Base-by-base conservation (phyloP, 1,140 invertebrate species). In the Coelopa frigida region DNA sequence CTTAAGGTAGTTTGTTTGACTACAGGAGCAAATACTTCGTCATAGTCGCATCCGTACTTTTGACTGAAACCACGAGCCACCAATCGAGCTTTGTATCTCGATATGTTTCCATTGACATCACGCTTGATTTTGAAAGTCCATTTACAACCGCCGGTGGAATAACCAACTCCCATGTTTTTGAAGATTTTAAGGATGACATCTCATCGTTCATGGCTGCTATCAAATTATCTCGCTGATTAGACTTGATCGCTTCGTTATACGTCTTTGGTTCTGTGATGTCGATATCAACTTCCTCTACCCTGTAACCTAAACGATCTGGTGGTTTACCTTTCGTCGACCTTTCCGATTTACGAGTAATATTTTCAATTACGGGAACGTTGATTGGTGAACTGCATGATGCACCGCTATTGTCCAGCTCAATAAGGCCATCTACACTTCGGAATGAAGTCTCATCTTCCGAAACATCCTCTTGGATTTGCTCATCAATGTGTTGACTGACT, bases 11-110 rank as follows among this genome's bases (percentile, higher is more conserved):
- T 41, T 14, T 41, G 22, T 38, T 51, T 17, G 5, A 53, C 49
- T 1, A 59, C 53, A 31, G 50, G 58, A 10, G 51, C 45, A 42
- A 57, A 57, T 14, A 32, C 24, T 45, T 68, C 48, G 33, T 31
- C 23, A 48, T 56, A 65, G 41, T 68, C 57, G n/a, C 65, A 43
- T 15, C 55, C 62, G 22, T 53, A 39, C 45, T 49, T 35, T 50
- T 73, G 71, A 8, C 44, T 49, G 50, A 57, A 73, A 7, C 68
- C 68, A 48, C 56, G 48, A 22, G 59, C 62, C 10, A 72, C 64
- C n/a, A 72, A 49, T 10, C 69, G 24, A 3, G 68, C 64, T 56
- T 70, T 73, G 27, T 55, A 52, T 15, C 37, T 46, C 6, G 52
- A 41, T 20, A 66, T 51, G 32, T 54, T 36, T 15, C 43, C 33